Conservation (phyloP, 2,113 vertebrate genomes). For the Indicator maculatus region DNA sequence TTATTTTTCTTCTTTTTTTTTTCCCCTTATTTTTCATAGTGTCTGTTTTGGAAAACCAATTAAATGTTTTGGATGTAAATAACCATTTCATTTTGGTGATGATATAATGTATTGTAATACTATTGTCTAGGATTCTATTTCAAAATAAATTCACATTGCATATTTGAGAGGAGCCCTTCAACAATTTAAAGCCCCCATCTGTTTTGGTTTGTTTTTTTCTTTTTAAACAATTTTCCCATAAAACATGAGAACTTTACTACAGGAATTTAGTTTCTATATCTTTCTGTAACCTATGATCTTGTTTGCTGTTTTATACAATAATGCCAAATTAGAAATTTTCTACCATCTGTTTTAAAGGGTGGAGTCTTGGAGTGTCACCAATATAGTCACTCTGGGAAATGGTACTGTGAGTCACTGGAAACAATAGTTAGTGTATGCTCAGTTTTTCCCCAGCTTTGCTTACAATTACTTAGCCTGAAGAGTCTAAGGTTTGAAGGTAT, state of each 20-base stretch:
- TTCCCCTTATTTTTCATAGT: neutral
- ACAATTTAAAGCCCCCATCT: neutral
- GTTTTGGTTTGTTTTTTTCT: neutral
- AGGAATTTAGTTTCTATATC: neutral
- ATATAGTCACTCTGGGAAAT: neutral
- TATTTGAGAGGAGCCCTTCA: neutral
- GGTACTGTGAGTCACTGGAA: constrained; percentile 11
- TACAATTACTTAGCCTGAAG: neutral
- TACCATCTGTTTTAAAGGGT: constrained; percentile 1
- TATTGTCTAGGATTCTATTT: neutral
- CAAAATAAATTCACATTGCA: neutral
- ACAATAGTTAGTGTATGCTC: neutral
- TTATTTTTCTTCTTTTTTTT: neutral
- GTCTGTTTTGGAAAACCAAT: neutral
- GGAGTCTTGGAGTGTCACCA: neutral
- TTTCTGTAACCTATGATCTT: neutral
- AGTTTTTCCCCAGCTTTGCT: constrained; percentile 9
- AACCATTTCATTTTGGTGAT: neutral
- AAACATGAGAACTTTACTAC: neutral
- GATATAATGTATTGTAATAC: neutral
- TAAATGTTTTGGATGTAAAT: neutral
- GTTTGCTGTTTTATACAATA: neutral
- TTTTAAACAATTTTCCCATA: neutral
- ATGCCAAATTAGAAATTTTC: neutral
- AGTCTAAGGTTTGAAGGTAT: neutral